Conservation (phyloP, 2,888 invertebrate genomes). For the Shargacucullia verbasci region DNA sequence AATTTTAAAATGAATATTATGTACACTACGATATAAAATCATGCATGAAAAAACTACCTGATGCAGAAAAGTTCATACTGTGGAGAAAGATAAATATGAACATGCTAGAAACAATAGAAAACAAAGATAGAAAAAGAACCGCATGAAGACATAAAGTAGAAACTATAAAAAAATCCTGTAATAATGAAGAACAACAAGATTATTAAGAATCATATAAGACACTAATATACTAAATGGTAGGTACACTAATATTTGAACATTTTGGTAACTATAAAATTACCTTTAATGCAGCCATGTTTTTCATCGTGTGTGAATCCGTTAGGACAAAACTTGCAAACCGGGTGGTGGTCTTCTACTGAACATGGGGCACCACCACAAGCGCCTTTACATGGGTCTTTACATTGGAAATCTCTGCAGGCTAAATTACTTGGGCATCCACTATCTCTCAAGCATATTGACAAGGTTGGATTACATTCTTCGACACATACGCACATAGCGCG, state of each 20-base stretch:
- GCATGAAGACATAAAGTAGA: constrained; percentile 85
- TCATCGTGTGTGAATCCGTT: constrained; percentile 97
- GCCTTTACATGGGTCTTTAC: constrained; percentile 96
- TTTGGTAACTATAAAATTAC: constrained; percentile 89
- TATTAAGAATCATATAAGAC: constrained; percentile 84
- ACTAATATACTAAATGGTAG: constrained; percentile 78
- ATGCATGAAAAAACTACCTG: constrained; percentile 85
- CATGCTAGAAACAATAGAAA: constrained; percentile 85
- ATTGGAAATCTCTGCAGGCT: constrained; percentile 96
- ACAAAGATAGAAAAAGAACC: constrained; percentile 79
- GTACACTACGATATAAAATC: constrained; percentile 78
- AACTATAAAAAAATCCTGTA: constrained; percentile 88
- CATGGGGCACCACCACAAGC: constrained; percentile 97
- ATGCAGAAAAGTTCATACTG: constrained; percentile 84
- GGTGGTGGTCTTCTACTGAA: constrained; percentile 98
- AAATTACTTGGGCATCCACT: constrained; percentile 95
- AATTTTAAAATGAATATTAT: constrained; percentile 71
- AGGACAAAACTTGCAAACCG: constrained; percentile 98
- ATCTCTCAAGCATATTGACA: constrained; percentile 96
- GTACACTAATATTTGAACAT: constrained; percentile 62
- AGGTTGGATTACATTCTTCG: constrained; percentile 95
- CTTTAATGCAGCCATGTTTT: constrained; percentile 98
- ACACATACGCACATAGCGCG: constrained; percentile 95
- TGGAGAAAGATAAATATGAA: constrained; percentile 82
- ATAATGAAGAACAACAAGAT: constrained; percentile 88